A percentile compares a stretch with the other conserved stretches of the same genome.
Conservation (phyloP, 2,113 vertebrate genomes). For the Choloepus hoffmanni region DNA sequence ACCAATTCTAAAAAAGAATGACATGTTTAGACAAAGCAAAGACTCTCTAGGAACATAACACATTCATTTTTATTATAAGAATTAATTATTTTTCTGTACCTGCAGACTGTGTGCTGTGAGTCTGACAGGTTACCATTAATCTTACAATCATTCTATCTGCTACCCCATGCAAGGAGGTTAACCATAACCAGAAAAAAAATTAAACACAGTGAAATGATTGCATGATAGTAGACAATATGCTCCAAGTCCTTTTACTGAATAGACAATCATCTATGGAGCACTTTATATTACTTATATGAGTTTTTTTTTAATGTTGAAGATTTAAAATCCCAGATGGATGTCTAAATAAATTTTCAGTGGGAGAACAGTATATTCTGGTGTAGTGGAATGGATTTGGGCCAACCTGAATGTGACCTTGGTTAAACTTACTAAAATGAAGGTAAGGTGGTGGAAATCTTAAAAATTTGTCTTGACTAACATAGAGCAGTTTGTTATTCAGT, state of each 20-base stretch:
- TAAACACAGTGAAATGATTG: neutral
- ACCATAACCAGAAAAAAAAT: neutral
- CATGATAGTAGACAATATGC: neutral
- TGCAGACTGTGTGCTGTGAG: neutral
- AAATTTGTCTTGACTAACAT: neutral
- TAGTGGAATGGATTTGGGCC: neutral
- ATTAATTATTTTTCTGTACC: neutral
- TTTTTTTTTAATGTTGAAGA: neutral
- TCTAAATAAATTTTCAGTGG: neutral
- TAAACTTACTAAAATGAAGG: slow-evolving; percentile 23
- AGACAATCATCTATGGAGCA: neutral
- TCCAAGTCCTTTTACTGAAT: neutral
- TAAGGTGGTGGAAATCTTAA: neutral
- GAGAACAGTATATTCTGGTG: neutral
- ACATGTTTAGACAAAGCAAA: neutral
- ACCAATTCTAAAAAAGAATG: neutral
- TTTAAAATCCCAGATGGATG: neutral
- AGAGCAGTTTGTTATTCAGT: neutral
- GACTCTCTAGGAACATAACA: neutral
- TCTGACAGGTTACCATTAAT: neutral
- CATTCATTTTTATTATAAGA: neutral
- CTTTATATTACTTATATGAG: neutral
- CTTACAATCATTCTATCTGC: neutral
- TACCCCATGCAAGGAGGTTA: neutral
- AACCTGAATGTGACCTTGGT: neutral